Base-by-base conservation (phyloP, 2,888 invertebrate genomes). In the Cataglyphis livida region DNA sequence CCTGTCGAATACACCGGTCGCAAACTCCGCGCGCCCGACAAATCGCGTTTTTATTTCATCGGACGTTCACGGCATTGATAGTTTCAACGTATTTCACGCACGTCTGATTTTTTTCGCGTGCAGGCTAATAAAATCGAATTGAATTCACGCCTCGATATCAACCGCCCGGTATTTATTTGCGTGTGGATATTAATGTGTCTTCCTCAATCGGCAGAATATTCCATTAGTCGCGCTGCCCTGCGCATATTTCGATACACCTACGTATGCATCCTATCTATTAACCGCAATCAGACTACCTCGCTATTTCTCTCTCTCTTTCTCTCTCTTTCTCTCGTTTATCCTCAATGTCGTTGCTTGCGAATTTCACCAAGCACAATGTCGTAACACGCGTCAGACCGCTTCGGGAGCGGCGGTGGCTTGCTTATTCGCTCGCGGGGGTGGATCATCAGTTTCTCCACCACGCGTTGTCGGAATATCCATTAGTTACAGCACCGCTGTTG, bases 401-500 rank as follows among this genome's bases (percentile, higher is more conserved):
- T 86, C 81, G 83, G 75, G 73, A 70, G 44, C 57, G 21, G 28
- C 44, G 61, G 73, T 64, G 61, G 79, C 83, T 85, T 85, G 82
- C 76, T 87, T 89, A 84, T 86, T 79, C 78, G 78, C 71, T 79
- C 78, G 86, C 84, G 88, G 88, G 90, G 89, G 88, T 87, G 91
- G 91, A 90, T 89, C 90, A 90, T 89, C 89, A 92, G 88, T 92
- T 92, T 92, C 93, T 90, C 90, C 81, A 92, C 92, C 92, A 92
- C 92, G 92, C 93, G 93, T 92, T 92, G 87, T 89, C 90, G 91
- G 92, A 93, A 93, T 94, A 94, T 94, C 94, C 94, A 94, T 94
- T 94, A 94, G 94, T 94, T 94, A 94, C 93, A 94, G 94, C 93
- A 93, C 92, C 93, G 90, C 92, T 92, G 94, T 94, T 94, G 94